phyloP scores from a whole-genome alignment of 2,113 vertebrate species.

The Amazona vittata region DNA sequence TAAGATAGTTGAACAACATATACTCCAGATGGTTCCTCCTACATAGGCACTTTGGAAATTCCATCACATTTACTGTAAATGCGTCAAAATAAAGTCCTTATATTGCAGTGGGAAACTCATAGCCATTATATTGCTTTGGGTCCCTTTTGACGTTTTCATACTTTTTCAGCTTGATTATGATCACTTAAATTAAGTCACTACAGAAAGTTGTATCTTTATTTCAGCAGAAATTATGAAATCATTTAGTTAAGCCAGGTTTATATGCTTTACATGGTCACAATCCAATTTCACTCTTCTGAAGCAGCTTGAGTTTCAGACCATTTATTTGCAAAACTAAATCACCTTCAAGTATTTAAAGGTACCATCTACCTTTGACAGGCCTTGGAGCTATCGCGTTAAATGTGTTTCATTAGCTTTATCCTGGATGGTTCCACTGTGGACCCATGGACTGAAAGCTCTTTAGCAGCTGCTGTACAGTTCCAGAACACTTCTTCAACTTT shows the following conservation, averaged over 20 bases:
- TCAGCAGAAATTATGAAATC: neutral
- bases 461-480: neutral
- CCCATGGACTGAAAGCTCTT: neutral
- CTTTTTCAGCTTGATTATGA: neutral
- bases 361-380: neutral
- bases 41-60: neutral
- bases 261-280: neutral
- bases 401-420: neutral
- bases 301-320: neutral
- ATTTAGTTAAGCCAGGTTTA: neutral
- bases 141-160: neutral
- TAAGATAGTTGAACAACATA: neutral
- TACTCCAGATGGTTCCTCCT: conserved; percentile 24
- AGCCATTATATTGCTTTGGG: neutral
- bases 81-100: neutral
- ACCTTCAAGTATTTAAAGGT: neutral
- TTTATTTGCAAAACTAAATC: neutral
- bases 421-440: neutral
- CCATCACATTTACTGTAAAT: neutral
- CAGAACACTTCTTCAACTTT: neutral
- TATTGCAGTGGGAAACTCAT: neutral
- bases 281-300: neutral
- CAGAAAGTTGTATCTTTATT: neutral
- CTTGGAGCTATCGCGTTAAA: neutral
- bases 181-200: neutral